Evolutionary conservation across 2,113 vertebrate genomes (phyloP), one percentile per base, ranked within the genome.

Genomic region (Pseudorectes ferrugineus): DNA sequence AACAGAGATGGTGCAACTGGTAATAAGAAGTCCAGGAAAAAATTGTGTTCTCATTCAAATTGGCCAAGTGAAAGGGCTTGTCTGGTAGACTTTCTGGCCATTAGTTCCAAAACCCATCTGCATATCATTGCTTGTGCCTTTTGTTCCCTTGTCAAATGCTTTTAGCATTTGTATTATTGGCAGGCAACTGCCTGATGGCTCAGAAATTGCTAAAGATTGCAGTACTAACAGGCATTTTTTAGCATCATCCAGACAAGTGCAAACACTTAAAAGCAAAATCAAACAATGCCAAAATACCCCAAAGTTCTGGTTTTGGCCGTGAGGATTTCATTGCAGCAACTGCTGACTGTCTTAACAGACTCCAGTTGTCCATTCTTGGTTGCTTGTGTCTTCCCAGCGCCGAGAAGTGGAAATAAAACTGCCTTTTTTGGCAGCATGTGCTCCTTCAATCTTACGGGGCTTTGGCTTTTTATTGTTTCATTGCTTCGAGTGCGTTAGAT

Each of bases 341-440:
- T 79, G 74, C 54, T 57, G 89, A 81, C 70, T 79, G 23, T 65
- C 72, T 91, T 95, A 95, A 96, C 67, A 96, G 76, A 79, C 68
- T 93, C 88, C 92, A 88, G 77, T 96, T 95, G 81, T 93, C 72
- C 93, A 48, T 97, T 96, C 94, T 93, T 92, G 51, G 75, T 95
- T 93, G 78, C 75, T 92, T 62, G 42, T 89, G 17, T 94, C 87
- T 97, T 95, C 63, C 63, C 63, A 63, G 49, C 51, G 40, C 40
- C 3, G 9, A 76, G 66, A 55, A 92, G 67, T 96, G 92, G 95
- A 94, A 95, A 95, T 85, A 93, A 94, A 96, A 79, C 46, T 93
- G 87, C 92, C 89, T 94, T 94, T 94, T 96, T 95, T 95, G 95
- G 94, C 94, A 93, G 43, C 31, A n/a, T 36, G 23, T 15, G 12